phyloP scores from a whole-genome alignment of 2,113 vertebrate genomes.

The Strix aluco region DNA sequence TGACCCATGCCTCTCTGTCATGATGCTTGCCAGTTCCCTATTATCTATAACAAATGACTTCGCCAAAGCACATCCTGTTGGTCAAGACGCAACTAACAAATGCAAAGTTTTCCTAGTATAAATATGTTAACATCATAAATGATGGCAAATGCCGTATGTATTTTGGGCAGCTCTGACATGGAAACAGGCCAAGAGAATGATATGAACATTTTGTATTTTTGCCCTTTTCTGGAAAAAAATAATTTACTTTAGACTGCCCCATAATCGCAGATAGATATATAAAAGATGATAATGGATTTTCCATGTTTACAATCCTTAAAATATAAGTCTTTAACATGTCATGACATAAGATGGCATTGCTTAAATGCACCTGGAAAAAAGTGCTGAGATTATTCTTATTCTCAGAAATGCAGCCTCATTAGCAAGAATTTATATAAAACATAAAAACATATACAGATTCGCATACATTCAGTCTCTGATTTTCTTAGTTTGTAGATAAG shows the following conservation, averaged over 20 bases:
- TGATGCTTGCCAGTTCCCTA: neutral
- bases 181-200: neutral
- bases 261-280: neutral
- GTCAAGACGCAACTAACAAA: neutral
- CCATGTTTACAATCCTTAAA: neutral
- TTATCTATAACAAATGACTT: neutral
- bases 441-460: neutral
- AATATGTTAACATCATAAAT: neutral
- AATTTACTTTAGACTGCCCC: neutral
- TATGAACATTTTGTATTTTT: neutral
- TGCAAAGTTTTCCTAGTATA: neutral
- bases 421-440: neutral
- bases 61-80: neutral
- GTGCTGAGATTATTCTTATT: neutral
- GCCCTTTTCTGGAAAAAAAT: neutral
- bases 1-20: neutral
- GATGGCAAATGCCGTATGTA: neutral
- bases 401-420: neutral
- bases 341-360: neutral
- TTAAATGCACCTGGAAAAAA: neutral
- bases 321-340: neutral
- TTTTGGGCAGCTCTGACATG: neutral
- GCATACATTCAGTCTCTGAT: neutral
- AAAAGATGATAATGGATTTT: neutral
- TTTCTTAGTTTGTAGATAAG: neutral